Percentiles rank a stretch among this genome's conserved stretches.
Conservation (phyloP, 1,140 invertebrate species). For the Bombus pascuorum region DNA sequence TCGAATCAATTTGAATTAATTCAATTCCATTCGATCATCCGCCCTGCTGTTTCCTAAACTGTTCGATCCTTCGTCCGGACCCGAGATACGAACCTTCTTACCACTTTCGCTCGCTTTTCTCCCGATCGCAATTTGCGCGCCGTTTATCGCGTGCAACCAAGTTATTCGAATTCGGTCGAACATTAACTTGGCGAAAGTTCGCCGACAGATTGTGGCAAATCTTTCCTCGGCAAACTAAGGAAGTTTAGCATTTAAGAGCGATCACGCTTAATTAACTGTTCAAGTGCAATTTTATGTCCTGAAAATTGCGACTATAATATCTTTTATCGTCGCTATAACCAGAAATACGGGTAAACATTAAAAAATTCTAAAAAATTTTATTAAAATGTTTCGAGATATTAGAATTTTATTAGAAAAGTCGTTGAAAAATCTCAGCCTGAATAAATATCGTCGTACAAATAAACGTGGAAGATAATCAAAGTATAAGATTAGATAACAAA, state of each 20-base stretch:
- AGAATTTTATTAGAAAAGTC: too few relatives aligned
- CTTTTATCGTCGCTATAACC: too few relatives aligned
- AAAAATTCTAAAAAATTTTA: too few relatives aligned
- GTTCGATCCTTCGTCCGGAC: not conserved
- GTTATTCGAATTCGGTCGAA: slow-evolving; percentile 15
- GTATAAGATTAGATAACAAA: too few relatives aligned
- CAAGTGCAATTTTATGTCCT: not conserved
- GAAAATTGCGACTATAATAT: not conserved
- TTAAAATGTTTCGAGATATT: too few relatives aligned
- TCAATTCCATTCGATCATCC: slow-evolving; percentile 22
- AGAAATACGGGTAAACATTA: too few relatives aligned
- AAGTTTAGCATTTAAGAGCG: not conserved
- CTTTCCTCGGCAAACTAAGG: not conserved
- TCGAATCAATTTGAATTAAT: not conserved
- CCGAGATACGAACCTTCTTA: not conserved
- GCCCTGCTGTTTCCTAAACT: not conserved
- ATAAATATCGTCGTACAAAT: too few relatives aligned
- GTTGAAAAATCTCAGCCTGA: too few relatives aligned
- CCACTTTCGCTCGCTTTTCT: slow-evolving; percentile 25
- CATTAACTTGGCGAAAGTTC: slow-evolving; percentile 30
- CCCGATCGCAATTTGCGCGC: not conserved
- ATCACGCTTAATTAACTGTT: not conserved
- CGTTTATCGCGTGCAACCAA: slow-evolving; percentile 19
- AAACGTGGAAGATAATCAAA: too few relatives aligned
- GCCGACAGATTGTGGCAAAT: not conserved